Evolutionary conservation across 92 coral and sea anemone genomes (phyloP).

Genomic region (Porites rus): DNA sequence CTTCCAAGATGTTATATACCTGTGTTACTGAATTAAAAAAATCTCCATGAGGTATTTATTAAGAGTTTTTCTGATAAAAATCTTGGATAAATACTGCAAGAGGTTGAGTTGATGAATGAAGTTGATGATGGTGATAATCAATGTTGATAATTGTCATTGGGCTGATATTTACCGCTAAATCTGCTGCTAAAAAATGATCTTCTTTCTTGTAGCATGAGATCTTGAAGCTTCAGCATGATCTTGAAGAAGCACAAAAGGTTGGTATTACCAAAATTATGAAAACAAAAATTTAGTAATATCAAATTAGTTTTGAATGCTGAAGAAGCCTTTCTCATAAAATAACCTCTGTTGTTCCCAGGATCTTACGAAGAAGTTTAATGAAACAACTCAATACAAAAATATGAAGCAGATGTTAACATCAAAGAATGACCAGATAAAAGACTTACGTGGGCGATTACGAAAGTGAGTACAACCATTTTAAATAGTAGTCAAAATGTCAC

Average conservation of each 20-base stretch:
- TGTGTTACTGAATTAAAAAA: too few species aligned
- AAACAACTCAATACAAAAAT: slow-evolving; percentile 97
- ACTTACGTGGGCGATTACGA: slow-evolving; percentile 84
- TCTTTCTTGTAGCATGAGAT: slow-evolving; percentile 87
- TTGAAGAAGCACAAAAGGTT: slow-evolving; percentile 89
- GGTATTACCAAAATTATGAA: neutral
- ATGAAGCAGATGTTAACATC: slow-evolving; percentile 98
- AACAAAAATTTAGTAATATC: neutral
- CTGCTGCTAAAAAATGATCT: neutral
- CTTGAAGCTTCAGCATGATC: slow-evolving; percentile 90
- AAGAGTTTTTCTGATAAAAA: too few species aligned
- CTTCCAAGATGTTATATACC: too few species aligned
- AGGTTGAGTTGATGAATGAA: too few species aligned
- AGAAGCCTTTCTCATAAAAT: neutral
- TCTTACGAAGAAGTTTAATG: slow-evolving; percentile 94
- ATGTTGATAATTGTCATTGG: too few species aligned
- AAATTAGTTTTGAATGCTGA: too few species aligned
- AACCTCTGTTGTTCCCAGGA: slow-evolving; percentile 59
- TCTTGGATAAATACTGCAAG: too few species aligned
- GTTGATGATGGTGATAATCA: too few species aligned
- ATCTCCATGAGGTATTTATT: too few species aligned
- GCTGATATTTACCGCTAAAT: too few species aligned
- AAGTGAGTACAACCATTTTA: slow-evolving; percentile 63
- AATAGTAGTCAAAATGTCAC: too few species aligned
- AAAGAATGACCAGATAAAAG: slow-evolving; percentile 97